phyloP scores from a whole-genome alignment of 2,888 invertebrate genomes.

The Xanthorhoe designata region DNA sequence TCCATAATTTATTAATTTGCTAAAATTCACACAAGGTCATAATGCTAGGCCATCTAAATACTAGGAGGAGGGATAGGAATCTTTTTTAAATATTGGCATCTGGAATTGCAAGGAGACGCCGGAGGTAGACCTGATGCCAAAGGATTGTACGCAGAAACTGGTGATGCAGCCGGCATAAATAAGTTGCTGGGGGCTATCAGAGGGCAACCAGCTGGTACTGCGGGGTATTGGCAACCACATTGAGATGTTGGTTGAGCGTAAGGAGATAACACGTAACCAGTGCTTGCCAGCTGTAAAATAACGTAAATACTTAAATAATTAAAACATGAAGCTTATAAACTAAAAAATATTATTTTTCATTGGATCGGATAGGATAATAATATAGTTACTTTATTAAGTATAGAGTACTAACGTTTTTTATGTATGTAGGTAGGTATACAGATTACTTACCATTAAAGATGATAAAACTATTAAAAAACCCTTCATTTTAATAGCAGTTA shows the following conservation, averaged over 20 bases:
- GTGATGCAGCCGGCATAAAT: slow-evolving; percentile 57
- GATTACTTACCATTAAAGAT: slow-evolving; percentile 19
- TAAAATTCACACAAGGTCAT: no score
- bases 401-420: no score
- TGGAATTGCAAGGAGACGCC: slow-evolving; percentile 49
- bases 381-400: no score
- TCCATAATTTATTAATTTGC: no score
- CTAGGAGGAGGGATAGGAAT: slow-evolving; percentile 70
- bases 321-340: background rate
- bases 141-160: slow-evolving; percentile 56
- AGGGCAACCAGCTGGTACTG: slow-evolving; percentile 1
- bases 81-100: slow-evolving; percentile 63
- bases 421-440: background rate
- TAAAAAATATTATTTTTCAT: no score
- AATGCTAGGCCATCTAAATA: slow-evolving; percentile 45
- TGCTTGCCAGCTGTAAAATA: slow-evolving; percentile 7
- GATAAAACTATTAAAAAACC: background rate
- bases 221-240: slow-evolving; percentile 11
- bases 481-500: slow-evolving; percentile 14
- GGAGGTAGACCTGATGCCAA: slow-evolving; percentile 50
- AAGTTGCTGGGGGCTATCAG: slow-evolving; percentile 7
- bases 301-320: background rate
- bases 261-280: slow-evolving; percentile 13
- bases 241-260: slow-evolving; percentile 3
- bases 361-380: no score